A percentile compares a stretch with the other conserved stretches of the same genome.
Evolutionary conservation across 2,113 vertebrate genomes (phyloP).

Genomic region (Puntigrus tetrazona): DNA sequence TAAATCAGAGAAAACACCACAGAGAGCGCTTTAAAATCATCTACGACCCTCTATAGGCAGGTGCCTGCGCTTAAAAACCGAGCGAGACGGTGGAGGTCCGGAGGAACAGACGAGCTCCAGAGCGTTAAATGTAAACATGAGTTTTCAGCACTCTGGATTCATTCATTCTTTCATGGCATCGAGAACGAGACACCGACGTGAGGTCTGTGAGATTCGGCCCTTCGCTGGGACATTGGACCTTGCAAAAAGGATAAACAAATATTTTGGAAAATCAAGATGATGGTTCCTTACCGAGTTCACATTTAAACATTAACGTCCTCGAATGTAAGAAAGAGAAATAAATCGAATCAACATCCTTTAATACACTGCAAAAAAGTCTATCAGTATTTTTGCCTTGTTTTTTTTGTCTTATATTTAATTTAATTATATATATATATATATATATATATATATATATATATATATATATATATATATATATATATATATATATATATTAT

Average conservation of each 20-base stretch:
- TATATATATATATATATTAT: too few species aligned
- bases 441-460: too few species aligned
- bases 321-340: neutral
- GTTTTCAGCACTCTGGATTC: conserved; percentile 20
- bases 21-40: neutral
- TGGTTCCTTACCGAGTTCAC: neutral
- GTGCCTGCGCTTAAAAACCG: neutral
- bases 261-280: neutral
- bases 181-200: neutral
- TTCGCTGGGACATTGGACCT: neutral
- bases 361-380: neutral
- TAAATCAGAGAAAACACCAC: neutral
- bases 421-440: too few species aligned
- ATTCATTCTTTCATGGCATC: conserved; percentile 11
- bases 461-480: too few species aligned
- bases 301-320: neutral
- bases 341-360: neutral
- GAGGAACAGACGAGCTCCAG: conserved; percentile 23
- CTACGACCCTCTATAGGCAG: neutral
- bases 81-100: neutral
- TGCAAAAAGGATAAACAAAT: neutral
- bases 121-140: conserved; percentile 49
- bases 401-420: too few species aligned
- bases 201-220: neutral
- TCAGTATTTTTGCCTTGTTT: neutral